A percentile compares a stretch with the other conserved stretches of the same genome.
Conservation (phyloP, 2,113 vertebrate genomes). For the Corydoras sp. region DNA sequence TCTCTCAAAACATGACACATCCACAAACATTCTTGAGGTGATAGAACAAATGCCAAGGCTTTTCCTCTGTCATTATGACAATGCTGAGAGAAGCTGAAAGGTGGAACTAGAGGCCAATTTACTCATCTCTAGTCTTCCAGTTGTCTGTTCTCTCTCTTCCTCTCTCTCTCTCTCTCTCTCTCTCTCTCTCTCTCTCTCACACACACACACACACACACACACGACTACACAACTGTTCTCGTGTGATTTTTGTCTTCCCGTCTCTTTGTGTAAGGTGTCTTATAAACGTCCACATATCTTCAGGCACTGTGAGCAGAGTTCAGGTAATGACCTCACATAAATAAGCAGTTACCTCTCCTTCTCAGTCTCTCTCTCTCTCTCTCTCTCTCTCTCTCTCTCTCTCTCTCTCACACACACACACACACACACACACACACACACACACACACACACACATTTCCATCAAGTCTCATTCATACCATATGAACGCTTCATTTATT, state of each 20-base stretch:
- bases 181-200: too few species aligned
- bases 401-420: background rate
- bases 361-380: background rate
- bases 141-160: too few species aligned
- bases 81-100: background rate
- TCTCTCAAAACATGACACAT: background rate
- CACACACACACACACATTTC: constrained; percentile 2
- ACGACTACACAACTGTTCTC: background rate
- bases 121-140: too few species aligned
- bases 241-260: background rate
- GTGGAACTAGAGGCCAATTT: background rate
- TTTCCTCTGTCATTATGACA: background rate
- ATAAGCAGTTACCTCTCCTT: constrained; percentile 1
- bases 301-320: constrained; percentile 1
- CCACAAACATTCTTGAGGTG: background rate
- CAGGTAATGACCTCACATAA: constrained; percentile 10
- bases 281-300: constrained; percentile 4
- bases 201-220: too few species aligned
- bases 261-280: constrained; percentile 2
- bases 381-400: too few species aligned
- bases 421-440: background rate
- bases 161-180: too few species aligned
- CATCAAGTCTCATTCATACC: constrained; percentile 26
- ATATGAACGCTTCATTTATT: constrained; percentile 32
- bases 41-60: background rate